Conservation (phyloP, 2,113 vertebrate genomes). For the Cololabis saira region DNA sequence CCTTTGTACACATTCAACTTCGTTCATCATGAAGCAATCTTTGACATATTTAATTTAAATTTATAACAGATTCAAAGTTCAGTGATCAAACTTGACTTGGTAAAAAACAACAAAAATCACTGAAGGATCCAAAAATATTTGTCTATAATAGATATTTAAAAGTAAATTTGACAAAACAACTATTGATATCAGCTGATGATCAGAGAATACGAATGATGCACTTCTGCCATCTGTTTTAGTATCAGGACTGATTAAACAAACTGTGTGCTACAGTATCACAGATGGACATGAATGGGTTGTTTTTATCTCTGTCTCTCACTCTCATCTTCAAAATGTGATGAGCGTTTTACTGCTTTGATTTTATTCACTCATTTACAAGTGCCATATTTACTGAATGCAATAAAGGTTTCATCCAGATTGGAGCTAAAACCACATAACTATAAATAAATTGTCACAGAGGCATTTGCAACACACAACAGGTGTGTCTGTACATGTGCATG, state of each 20-base stretch:
- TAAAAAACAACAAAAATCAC: not conserved
- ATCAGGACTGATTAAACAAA: slow-evolving; percentile 40
- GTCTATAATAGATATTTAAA: slow-evolving; percentile 67
- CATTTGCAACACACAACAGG: not conserved
- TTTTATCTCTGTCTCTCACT: slow-evolving; percentile 9
- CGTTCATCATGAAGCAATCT: too few species aligned
- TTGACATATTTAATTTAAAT: too few species aligned
- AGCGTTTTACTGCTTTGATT: slow-evolving; percentile 30
- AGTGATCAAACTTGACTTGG: slow-evolving; percentile 29
- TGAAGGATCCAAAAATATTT: too few species aligned
- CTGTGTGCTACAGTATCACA: slow-evolving; percentile 27
- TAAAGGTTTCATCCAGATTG: slow-evolving; percentile 12
- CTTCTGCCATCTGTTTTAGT: slow-evolving; percentile 44
- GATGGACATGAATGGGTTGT: slow-evolving; percentile 16
- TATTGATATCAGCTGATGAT: slow-evolving; percentile 45
- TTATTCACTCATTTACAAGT: not conserved
- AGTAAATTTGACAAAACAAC: slow-evolving; percentile 42
- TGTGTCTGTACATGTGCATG: not conserved
- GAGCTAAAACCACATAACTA: not conserved
- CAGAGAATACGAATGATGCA: slow-evolving; percentile 47
- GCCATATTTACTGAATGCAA: not conserved
- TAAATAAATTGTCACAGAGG: not conserved
- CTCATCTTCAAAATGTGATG: slow-evolving; percentile 15
- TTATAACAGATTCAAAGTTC: slow-evolving; percentile 25
- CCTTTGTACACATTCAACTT: too few species aligned